Percentiles rank a stretch among this genome's conserved stretches.
Conservation (phyloP, 2,797 vertebrate genomes). For the Sebastes iracundus region DNA sequence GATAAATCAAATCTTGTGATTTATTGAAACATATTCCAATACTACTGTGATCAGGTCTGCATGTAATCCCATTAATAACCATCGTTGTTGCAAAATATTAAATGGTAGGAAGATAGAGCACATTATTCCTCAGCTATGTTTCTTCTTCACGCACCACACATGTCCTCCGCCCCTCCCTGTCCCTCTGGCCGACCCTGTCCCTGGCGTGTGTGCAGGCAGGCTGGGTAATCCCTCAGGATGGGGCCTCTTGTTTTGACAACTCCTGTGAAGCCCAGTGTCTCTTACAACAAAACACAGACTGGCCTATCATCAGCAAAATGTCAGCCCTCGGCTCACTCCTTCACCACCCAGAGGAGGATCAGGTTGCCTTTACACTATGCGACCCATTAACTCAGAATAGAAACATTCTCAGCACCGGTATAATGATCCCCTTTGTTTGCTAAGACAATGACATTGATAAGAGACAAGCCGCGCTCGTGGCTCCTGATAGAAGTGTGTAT, state of each 20-base stretch:
- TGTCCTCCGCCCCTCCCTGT: conserved; percentile 3
- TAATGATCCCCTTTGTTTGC: conserved; percentile 81
- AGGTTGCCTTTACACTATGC: conserved; percentile 76
- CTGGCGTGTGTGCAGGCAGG: conserved; percentile 57
- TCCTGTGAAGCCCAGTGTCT: conserved; percentile 79
- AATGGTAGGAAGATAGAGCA: neutral
- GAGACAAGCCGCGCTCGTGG: conserved; percentile 60
- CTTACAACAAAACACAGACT: conserved; percentile 81
- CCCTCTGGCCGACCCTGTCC: conserved; percentile 44
- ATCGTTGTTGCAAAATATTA: conserved; percentile 8
- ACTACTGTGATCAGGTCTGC: neutral
- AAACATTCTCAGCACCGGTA: conserved; percentile 71
- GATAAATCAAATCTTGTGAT: conserved; percentile 32
- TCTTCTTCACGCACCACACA: conserved; percentile 8
- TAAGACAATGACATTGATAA: conserved; percentile 80
- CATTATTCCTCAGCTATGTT: neutral
- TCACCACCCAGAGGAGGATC: conserved; percentile 74
- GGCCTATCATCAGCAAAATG: conserved; percentile 76
- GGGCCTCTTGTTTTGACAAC: conserved; percentile 83
- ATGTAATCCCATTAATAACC: conserved; percentile 17
- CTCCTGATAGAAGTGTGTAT: conserved; percentile 71
- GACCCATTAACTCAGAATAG: conserved; percentile 83
- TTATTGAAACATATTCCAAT: conserved; percentile 25
- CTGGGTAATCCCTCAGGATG: conserved; percentile 72
- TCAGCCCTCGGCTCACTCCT: conserved; percentile 64